Conservation (phyloP, 2,113 vertebrate species). For the Antigone vipio region DNA sequence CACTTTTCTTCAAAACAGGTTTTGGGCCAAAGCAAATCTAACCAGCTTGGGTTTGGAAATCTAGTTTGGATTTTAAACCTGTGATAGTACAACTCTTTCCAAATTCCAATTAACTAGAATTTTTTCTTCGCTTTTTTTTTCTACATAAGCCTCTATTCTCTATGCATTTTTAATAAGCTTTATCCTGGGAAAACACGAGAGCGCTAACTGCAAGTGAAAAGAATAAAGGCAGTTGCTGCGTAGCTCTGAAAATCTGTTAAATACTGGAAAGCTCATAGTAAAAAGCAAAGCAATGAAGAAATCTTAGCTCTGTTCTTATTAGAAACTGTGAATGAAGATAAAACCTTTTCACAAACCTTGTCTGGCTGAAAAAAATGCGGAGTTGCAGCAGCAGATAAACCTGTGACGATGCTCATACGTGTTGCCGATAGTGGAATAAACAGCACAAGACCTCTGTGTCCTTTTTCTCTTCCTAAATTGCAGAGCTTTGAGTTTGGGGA, state of each 20-base stretch:
- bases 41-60: constrained; percentile 16
- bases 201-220: neutral
- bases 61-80: constrained; percentile 19
- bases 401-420: neutral
- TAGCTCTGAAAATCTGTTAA: constrained; percentile 28
- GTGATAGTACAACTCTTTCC: neutral
- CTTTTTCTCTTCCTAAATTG: neutral
- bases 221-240: constrained; percentile 14
- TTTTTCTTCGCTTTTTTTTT: neutral
- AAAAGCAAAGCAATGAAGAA: neutral
- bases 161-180: constrained; percentile 61
- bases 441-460: fast-evolving
- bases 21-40: constrained; percentile 28
- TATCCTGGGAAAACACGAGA: constrained; percentile 58
- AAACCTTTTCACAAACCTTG: neutral
- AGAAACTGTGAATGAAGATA: constrained; percentile 29
- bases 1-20: neutral
- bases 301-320: neutral
- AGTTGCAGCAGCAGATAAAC: neutral
- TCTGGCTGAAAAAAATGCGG: neutral
- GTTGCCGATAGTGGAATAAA: fast-evolving
- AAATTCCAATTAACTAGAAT: constrained; percentile 32
- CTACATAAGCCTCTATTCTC: constrained; percentile 42
- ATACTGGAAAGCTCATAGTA: neutral
- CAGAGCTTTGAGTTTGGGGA: neutral